Evolutionary conservation across 2,113 vertebrate species (phyloP).

Genomic region (Pseudolaguvia tuberculata): DNA sequence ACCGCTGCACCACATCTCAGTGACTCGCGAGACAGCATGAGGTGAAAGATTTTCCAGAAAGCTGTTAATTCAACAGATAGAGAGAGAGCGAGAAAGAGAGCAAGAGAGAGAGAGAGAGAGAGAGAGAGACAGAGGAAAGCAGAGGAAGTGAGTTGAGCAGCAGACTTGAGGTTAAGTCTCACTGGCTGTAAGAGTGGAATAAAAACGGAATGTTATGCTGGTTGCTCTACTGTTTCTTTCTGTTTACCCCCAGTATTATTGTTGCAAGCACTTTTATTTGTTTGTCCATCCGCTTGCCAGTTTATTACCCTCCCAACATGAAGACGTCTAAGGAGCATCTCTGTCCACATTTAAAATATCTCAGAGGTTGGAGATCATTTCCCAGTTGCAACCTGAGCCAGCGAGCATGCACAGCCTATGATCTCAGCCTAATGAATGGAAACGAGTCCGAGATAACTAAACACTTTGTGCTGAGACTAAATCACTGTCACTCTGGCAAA

Average conservation of each 20-base stretch:
- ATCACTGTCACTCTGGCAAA: slow-evolving; percentile 45
- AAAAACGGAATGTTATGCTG: slow-evolving; percentile 64
- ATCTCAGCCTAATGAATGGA: slow-evolving; percentile 57
- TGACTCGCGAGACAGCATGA: slow-evolving; percentile 22
- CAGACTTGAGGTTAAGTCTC: slow-evolving; percentile 42
- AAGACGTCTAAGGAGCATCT: slow-evolving; percentile 42
- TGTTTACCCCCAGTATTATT: slow-evolving; percentile 30
- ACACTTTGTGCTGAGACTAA: slow-evolving; percentile 41
- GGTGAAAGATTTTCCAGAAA: slow-evolving; percentile 32
- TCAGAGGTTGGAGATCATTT: slow-evolving; percentile 53
- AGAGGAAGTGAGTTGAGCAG: slow-evolving; percentile 10
- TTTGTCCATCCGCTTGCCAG: slow-evolving; percentile 15
- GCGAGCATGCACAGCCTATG: slow-evolving; percentile 43
- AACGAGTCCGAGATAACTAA: slow-evolving; percentile 36
- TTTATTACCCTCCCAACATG: slow-evolving; percentile 23
- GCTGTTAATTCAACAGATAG: not conserved
- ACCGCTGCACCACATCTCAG: not conserved
- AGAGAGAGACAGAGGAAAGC: not conserved
- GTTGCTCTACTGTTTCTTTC: slow-evolving; percentile 47
- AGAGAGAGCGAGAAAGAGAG: slow-evolving; percentile 10
- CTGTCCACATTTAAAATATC: slow-evolving; percentile 51
- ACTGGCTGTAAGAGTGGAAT: slow-evolving; percentile 62
- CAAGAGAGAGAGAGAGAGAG: slow-evolving; percentile 5
- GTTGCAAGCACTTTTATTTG: slow-evolving; percentile 54
- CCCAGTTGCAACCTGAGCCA: slow-evolving; percentile 48